Evolutionary conservation across 2,113 vertebrate species (phyloP), one percentile per base, ranked within the genome.

Genomic region (Brachyhypopomus occidentalis): DNA sequence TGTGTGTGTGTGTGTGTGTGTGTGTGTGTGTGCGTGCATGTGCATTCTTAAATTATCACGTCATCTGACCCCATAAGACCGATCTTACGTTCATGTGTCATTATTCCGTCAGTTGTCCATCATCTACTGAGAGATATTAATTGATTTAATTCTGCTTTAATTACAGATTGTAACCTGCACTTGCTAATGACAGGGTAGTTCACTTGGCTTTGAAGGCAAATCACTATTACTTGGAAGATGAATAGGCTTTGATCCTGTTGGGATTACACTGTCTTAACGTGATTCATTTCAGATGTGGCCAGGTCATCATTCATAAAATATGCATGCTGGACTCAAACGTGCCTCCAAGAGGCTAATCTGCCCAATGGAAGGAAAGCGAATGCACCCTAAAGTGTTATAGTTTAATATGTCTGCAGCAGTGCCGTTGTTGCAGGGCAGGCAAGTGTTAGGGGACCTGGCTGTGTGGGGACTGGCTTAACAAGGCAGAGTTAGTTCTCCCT

Each of bases 31-130:
- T 62, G 5, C 14, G 6, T 27, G 20, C 14, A 87, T 91, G 93
- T 88, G 91, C 92, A 88, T 90, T 87, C 90, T 87, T 83, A 89
- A 89, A 90, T 90, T 83, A 90, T 93, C 92, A 94, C 88, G 93
- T 93, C 93, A 90, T 82, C 25, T 59, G 87, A 77, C 77, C 75
- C 79, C 73, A 52, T 74, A 56, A 69, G 63, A 84, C 67, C 79
- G 80, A 89, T 84, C 81, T 85, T 63, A 84, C 55, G 63, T 88
- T 81, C 76, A 82, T 27, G 85, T 91, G 88, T 88, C 87, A 89
- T 91, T 88, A 88, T 84, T 80, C 84, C 80, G 85, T 90, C 83
- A 91, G 82, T 86, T 88, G 79, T 86, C 81, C 69, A 81, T 87
- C 70, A 52, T 62, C 74, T 62, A 78, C 67, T 55, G 73, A 22